Conservation (phyloP, 2,888 invertebrate genomes). For the Galeruca laticollis region DNA sequence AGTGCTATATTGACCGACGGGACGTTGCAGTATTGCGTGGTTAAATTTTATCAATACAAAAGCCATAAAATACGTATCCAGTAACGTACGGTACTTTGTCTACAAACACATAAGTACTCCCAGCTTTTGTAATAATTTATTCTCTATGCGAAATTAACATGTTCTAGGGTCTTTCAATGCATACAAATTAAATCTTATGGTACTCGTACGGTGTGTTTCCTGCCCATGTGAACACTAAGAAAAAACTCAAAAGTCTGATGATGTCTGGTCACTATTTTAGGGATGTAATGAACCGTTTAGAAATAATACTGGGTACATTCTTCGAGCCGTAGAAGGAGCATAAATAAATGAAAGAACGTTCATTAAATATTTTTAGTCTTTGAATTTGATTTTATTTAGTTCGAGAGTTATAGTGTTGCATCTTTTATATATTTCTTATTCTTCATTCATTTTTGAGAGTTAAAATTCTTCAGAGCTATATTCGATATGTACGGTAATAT, state of each 20-base stretch:
- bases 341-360: too few species aligned
- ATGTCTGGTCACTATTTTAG: not conserved
- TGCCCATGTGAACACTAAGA: conserved; percentile 54
- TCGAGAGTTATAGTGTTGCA: too few species aligned
- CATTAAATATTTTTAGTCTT: too few species aligned
- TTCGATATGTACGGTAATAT: too few species aligned
- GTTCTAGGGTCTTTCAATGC: conserved; percentile 58
- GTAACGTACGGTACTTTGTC: conserved; percentile 36
- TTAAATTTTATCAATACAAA: conserved; percentile 27
- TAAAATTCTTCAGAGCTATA: too few species aligned
- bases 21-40: conserved; percentile 14
- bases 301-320: too few species aligned
- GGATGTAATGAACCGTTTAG: too few species aligned
- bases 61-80: conserved; percentile 23
- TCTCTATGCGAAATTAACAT: conserved; percentile 46
- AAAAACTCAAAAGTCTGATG: conserved; percentile 42
- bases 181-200: conserved; percentile 62
- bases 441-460: too few species aligned
- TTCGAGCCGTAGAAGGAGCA: too few species aligned
- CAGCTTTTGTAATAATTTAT: conserved; percentile 42
- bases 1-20: not conserved
- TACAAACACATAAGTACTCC: conserved; percentile 34
- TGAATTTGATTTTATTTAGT: too few species aligned
- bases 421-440: too few species aligned
- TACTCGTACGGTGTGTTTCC: conserved; percentile 62